These are phyloP conservation scores for Carcinoscorpius rotundicauda DNA, from an alignment of 1,140 invertebrate genomes.

Conservation along the genomic window DNA sequence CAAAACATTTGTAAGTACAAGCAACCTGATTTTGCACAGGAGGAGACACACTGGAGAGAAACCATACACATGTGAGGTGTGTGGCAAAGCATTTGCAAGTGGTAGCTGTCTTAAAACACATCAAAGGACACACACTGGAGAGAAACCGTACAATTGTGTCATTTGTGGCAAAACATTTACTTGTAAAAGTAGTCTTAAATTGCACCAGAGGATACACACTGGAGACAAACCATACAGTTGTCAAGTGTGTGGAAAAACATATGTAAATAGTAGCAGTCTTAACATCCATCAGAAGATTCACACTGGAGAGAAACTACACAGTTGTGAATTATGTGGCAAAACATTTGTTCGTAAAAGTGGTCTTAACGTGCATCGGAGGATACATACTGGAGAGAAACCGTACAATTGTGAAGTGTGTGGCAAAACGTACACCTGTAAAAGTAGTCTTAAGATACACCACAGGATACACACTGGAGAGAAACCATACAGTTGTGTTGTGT, in stretches of 20 bases:
- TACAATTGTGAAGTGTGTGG: background rate
- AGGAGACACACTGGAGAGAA: conserved; percentile 37
- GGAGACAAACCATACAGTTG: conserved; percentile 9
- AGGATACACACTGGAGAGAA: too few species aligned
- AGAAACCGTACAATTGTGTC: conserved; percentile 9
- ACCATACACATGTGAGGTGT: conserved; percentile 40
- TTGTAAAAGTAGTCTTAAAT: background rate
- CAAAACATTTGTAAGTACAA: conserved; percentile 25
- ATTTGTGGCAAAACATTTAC: conserved; percentile 13
- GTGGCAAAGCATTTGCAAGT: conserved; percentile 37
- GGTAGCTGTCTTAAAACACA: background rate
- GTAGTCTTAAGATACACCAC: conserved; percentile 27
- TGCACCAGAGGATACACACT: conserved; percentile 7
- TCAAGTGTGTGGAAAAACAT: conserved; percentile 11
- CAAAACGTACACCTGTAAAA: conserved; percentile 48
- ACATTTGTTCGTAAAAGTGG: conserved; percentile 12
- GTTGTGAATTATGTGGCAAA: conserved; percentile 19
- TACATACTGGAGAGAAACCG: conserved; percentile 20
- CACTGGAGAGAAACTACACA: conserved; percentile 25
- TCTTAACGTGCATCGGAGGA: conserved; percentile 12
- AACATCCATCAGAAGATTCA: conserved; percentile 27
- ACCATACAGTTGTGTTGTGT: too few species aligned
- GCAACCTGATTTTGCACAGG: conserved; percentile 23
- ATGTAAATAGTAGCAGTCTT: conserved; percentile 16
- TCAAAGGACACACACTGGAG: background rate